Percentiles rank a stretch among this genome's conserved stretches.
Evolutionary conservation across 2,113 vertebrate species (phyloP).

Genomic region (Tiliqua scincoides): DNA sequence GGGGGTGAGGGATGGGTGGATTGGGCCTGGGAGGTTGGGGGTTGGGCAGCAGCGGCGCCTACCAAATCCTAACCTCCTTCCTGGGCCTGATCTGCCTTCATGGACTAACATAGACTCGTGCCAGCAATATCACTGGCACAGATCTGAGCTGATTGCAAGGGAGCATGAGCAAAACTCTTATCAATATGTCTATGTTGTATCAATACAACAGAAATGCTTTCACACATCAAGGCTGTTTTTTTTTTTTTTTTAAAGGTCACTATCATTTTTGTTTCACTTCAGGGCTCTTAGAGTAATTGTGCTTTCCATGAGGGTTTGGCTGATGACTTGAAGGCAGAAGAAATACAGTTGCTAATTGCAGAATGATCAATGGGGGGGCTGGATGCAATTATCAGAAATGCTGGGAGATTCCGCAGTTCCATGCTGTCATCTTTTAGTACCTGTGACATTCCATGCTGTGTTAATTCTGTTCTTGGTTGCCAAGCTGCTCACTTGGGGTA

Average conservation of each 20-base stretch:
- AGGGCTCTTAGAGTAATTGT: conserved; percentile 39
- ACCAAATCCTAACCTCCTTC: too few species aligned
- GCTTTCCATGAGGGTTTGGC: conserved; percentile 46
- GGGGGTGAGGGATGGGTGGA: too few species aligned
- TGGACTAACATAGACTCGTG: too few species aligned
- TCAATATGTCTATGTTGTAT: conserved; percentile 33
- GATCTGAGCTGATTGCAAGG: background rate
- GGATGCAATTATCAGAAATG: conserved; percentile 51
- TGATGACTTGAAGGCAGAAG: conserved; percentile 22
- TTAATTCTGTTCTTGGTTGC: conserved; percentile 24
- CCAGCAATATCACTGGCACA: too few species aligned
- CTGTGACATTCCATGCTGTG: conserved; percentile 38
- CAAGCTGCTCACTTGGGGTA: conserved; percentile 43
- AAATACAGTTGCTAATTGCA: conserved; percentile 58
- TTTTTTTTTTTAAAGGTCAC: conserved; percentile 25
- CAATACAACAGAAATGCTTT: conserved; percentile 35
- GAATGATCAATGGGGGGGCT: conserved; percentile 44
- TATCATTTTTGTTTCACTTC: conserved; percentile 39
- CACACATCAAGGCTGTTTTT: background rate
- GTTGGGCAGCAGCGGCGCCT: too few species aligned
- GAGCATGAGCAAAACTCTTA: conserved; percentile 8
- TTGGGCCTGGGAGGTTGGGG: too few species aligned
- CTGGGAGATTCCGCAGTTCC: conserved; percentile 36
- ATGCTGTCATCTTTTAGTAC: conserved; percentile 28
- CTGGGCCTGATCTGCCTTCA: too few species aligned